Percentiles rank a stretch among this genome's conserved stretches.
These are phyloP conservation scores for Trichonephila inaurata DNA, from an alignment of 1,140 invertebrate genomes.

Conservation along the genomic window DNA sequence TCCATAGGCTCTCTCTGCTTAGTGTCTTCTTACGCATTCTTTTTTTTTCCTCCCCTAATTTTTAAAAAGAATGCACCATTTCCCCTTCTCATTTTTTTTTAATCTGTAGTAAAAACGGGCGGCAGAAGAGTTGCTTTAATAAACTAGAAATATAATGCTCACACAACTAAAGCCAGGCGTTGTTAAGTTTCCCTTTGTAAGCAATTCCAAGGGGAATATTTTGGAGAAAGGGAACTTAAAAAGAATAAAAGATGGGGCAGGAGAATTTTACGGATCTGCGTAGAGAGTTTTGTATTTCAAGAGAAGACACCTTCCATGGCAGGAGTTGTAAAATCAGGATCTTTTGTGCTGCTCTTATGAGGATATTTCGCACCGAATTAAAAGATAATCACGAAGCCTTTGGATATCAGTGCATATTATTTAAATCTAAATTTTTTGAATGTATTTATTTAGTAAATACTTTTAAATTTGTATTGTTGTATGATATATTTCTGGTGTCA, in stretches of 20 bases:
- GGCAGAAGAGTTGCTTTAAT: slow-evolving; percentile 18
- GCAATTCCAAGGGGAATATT: slow-evolving; percentile 10
- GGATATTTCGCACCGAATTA: not conserved
- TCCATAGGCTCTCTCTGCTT: slow-evolving; percentile 4
- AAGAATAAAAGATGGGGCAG: not conserved
- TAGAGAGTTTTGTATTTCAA: slow-evolving; percentile 38
- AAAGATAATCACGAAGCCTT: not conserved
- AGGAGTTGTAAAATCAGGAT: not conserved
- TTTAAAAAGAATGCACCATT: slow-evolving; percentile 16
- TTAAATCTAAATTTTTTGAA: not conserved
- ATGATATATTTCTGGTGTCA: too few species aligned
- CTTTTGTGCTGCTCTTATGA: not conserved
- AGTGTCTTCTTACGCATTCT: not conserved
- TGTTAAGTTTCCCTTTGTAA: not conserved
- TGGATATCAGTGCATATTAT: not conserved
- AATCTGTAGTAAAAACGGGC: slow-evolving; percentile 6
- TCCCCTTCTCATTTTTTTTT: slow-evolving; percentile 2
- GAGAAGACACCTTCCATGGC: not conserved
- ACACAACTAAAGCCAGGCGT: not conserved
- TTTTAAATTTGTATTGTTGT: too few species aligned
- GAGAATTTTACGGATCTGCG: not conserved
- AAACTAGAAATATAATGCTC: slow-evolving; percentile 39
- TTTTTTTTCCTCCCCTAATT: not conserved
- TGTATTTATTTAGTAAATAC: too few species aligned
- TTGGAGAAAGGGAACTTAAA: not conserved